phyloP scores from a whole-genome alignment of 2,888 invertebrate species.

The Homarus gammarus region DNA sequence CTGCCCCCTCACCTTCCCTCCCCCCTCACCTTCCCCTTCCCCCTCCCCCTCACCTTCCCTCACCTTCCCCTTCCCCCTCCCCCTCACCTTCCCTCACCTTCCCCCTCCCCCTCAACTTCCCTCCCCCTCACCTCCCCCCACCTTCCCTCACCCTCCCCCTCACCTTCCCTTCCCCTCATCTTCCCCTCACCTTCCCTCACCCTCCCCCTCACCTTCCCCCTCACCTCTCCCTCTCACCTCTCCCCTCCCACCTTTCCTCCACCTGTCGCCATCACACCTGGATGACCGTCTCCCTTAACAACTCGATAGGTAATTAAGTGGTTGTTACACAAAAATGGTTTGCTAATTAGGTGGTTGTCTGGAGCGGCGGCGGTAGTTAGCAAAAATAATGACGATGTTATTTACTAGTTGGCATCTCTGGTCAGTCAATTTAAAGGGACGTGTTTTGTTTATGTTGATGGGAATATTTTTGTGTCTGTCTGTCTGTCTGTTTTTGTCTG shows the following conservation, averaged over 20 bases:
- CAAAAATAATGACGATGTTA: too few species aligned
- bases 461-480: not conserved
- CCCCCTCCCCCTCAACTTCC: too few species aligned
- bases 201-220: not conserved
- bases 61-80: not conserved
- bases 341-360: constrained; percentile 27
- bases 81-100: not conserved
- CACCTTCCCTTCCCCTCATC: not conserved
- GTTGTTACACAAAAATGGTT: constrained; percentile 23
- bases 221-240: too few species aligned
- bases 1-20: too few species aligned
- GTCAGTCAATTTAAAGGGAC: too few species aligned
- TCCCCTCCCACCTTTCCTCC: not conserved
- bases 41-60: not conserved
- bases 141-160: not conserved
- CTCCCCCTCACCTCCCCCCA: not conserved
- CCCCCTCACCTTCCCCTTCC: too few species aligned
- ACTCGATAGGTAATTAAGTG: constrained; percentile 34
- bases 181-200: not conserved
- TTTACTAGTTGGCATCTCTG: too few species aligned
- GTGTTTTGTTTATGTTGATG: not conserved
- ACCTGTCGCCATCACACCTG: too few species aligned
- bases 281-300: constrained; percentile 10
- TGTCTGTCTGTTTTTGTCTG: not conserved
- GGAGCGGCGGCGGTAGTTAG: constrained; percentile 5